phyloP scores from a whole-genome alignment of 2,797 vertebrate genomes.

The Sebastes trivittatus region DNA sequence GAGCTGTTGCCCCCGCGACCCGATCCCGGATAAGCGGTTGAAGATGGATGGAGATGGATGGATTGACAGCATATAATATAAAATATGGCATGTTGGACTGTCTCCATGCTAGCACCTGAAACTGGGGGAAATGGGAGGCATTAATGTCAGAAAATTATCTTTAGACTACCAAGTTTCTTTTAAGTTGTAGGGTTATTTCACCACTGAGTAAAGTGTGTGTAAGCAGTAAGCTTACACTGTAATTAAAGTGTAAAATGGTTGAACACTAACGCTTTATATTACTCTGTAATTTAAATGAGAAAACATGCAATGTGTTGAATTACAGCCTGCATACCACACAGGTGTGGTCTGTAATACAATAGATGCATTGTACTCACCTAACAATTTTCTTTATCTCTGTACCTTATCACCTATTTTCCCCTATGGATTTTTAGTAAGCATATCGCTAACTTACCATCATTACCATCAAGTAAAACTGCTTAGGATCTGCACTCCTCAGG shows the following conservation, averaged over 20 bases:
- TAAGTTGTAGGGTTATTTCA: not conserved
- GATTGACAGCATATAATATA: not conserved
- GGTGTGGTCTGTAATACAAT: not conserved
- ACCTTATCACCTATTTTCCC: not conserved
- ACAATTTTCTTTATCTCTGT: not conserved
- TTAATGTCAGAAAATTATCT: not conserved
- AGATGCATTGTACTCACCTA: not conserved
- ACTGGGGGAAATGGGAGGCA: not conserved
- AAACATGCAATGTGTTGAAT: not conserved
- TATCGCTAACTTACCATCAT: not conserved
- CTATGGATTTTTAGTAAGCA: not conserved
- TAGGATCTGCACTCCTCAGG: not conserved
- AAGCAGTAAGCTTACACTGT: not conserved
- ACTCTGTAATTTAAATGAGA: slow-evolving; percentile 19
- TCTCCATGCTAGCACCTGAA: not conserved
- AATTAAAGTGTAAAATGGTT: not conserved
- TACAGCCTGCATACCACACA: not conserved
- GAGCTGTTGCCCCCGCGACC: too few relatives aligned
- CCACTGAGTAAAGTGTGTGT: not conserved
- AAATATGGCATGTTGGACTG: not conserved
- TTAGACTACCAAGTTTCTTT: not conserved
- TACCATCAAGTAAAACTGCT: not conserved
- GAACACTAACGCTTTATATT: not conserved
- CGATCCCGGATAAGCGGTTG: too few relatives aligned
- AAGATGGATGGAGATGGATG: too few relatives aligned